phyloP scores from a whole-genome alignment of 2,113 vertebrate genomes.

The Corythoichthys intestinalis region DNA sequence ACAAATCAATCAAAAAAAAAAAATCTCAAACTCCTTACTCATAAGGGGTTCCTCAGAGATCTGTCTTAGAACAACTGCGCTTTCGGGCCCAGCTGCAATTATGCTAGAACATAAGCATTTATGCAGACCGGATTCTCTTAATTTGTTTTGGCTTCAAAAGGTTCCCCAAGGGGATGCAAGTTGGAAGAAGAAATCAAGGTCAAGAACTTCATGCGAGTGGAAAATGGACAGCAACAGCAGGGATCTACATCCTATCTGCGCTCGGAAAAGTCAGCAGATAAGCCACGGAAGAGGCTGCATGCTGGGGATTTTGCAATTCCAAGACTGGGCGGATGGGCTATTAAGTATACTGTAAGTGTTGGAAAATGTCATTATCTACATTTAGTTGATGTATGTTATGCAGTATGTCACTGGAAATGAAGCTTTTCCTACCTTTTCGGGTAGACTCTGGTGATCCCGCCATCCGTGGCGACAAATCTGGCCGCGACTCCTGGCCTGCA shows the following conservation, averaged over 20 bases:
- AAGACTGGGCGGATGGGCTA: background rate
- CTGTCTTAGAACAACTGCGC: background rate
- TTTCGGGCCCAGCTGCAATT: background rate
- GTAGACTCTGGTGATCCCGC: conserved; percentile 92
- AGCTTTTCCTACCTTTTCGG: conserved; percentile 81
- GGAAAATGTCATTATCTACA: background rate
- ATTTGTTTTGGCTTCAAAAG: conserved; percentile 3
- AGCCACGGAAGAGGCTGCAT: background rate
- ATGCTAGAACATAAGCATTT: background rate
- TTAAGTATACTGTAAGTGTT: background rate
- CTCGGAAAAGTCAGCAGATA: conserved; percentile 1
- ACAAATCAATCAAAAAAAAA: background rate
- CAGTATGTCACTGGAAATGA: background rate
- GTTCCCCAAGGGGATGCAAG: background rate
- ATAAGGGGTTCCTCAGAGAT: background rate
- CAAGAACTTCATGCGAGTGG: background rate
- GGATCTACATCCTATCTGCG: conserved; percentile 1
- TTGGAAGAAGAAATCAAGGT: conserved; percentile 8
- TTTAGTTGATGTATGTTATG: background rate
- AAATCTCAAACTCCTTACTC: background rate
- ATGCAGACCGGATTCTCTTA: background rate
- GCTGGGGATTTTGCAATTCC: background rate
- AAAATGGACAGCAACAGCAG: background rate
- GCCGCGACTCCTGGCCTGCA: conserved; percentile 76
- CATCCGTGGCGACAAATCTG: conserved; percentile 92